Conservation (phyloP, 2,888 invertebrate species). For the Troglohyphantes excavatus region DNA sequence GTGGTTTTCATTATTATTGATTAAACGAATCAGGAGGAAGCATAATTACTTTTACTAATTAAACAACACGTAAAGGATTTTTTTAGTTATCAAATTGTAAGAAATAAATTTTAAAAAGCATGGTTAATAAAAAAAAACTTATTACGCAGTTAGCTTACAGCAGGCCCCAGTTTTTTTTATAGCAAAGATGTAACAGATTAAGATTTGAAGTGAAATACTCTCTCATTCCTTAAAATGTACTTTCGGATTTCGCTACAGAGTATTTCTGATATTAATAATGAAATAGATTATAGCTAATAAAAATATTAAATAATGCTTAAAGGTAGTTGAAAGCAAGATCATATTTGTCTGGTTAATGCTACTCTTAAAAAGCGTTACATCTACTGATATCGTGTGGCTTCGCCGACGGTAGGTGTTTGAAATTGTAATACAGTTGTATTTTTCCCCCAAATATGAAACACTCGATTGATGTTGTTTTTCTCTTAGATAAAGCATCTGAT, state of each 20-base stretch:
- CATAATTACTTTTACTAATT: no score
- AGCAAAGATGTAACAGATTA: not conserved
- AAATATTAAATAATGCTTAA: not conserved
- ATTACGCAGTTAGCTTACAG: not conserved
- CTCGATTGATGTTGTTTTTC: no score
- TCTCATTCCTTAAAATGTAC: slow-evolving; percentile 7
- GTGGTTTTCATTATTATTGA: not conserved
- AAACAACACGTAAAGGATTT: no score
- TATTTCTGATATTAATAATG: not conserved
- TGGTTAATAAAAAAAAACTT: not conserved
- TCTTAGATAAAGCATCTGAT: no score
- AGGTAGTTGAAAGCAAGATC: no score
- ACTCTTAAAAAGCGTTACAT: not conserved
- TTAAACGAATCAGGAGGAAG: not conserved
- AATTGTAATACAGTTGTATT: no score
- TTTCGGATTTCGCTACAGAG: not conserved
- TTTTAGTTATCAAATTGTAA: not conserved
- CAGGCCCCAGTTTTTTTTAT: not conserved
- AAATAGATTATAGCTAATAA: not conserved
- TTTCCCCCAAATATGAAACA: no score
- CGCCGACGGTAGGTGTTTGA: not conserved
- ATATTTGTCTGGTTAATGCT: not conserved
- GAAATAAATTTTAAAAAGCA: not conserved
- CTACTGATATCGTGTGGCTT: not conserved
- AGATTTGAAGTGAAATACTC: slow-evolving; percentile 5